Evolutionary conservation across 1,140 invertebrate genomes (phyloP).

Genomic region (Antheraea mylitta): DNA sequence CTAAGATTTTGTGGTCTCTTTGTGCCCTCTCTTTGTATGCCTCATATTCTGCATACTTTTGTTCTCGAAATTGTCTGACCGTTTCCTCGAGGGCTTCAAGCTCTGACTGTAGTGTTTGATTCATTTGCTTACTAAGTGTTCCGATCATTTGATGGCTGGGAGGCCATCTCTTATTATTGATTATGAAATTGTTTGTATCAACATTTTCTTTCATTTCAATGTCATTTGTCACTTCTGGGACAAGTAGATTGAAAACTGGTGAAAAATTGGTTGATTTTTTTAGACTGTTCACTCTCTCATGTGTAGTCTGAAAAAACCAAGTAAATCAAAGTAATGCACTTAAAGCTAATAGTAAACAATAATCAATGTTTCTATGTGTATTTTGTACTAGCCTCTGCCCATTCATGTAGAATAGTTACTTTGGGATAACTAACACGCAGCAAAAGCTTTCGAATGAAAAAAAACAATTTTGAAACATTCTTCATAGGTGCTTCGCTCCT

Average conservation of each 20-base stretch:
- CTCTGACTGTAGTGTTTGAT: constrained; percentile 60
- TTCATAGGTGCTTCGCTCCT: too few species aligned
- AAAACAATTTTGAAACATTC: too few species aligned
- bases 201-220: constrained; percentile 72
- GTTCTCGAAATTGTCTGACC: constrained; percentile 71
- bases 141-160: constrained; percentile 52
- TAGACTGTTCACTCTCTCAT: constrained; percentile 56
- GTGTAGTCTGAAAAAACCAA: constrained; percentile 53
- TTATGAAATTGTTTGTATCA: constrained; percentile 60
- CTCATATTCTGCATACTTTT: constrained; percentile 75
- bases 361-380: too few species aligned
- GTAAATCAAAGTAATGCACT: too few species aligned
- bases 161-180: constrained; percentile 48
- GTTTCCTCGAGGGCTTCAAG: constrained; percentile 69
- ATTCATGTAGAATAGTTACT: too few species aligned
- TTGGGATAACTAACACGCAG: too few species aligned
- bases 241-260: constrained; percentile 67
- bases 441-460: too few species aligned
- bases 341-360: too few species aligned
- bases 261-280: constrained; percentile 69
- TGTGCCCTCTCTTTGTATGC: constrained; percentile 72
- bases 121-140: constrained; percentile 63
- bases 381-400: too few species aligned
- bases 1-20: constrained; percentile 72
- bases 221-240: constrained; percentile 62